Percentiles rank a stretch among this genome's conserved stretches.
phyloP scores from a whole-genome alignment of 2,113 vertebrate genomes.

The Chamaetylas fuelleborni region DNA sequence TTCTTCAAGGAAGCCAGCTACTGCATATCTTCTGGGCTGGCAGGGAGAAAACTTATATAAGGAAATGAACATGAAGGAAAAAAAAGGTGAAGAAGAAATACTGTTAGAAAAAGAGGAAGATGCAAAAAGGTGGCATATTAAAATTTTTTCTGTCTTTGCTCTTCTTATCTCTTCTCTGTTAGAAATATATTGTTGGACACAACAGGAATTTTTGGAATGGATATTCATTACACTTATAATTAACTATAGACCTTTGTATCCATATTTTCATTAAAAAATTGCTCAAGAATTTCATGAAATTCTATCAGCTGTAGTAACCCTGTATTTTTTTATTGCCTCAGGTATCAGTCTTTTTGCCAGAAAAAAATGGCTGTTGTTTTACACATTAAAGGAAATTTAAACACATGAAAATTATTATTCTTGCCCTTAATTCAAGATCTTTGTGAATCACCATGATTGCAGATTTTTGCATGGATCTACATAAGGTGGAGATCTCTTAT shows the following conservation, averaged over 20 bases:
- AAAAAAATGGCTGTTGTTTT: not conserved
- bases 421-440: not conserved
- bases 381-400: not conserved
- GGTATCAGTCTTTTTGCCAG: not conserved
- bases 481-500: not conserved
- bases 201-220: not conserved
- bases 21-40: not conserved
- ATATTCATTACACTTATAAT: not conserved
- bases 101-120: not conserved
- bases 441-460: not conserved
- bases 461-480: not conserved
- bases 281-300: not conserved
- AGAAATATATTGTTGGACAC: not conserved
- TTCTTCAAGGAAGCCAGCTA: not conserved
- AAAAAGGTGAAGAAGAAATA: not conserved
- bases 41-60: not conserved
- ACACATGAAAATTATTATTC: not conserved
- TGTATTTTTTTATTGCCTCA: not conserved
- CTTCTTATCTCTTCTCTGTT: not conserved
- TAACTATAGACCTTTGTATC: not conserved
- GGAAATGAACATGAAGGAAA: not conserved
- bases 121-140: not conserved
- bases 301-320: not conserved
- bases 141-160: not conserved
- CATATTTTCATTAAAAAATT: not conserved